These are phyloP conservation scores for Scaptomyza pallida DNA, from an alignment of 1,140 invertebrate genomes.

Conservation along the genomic window DNA sequence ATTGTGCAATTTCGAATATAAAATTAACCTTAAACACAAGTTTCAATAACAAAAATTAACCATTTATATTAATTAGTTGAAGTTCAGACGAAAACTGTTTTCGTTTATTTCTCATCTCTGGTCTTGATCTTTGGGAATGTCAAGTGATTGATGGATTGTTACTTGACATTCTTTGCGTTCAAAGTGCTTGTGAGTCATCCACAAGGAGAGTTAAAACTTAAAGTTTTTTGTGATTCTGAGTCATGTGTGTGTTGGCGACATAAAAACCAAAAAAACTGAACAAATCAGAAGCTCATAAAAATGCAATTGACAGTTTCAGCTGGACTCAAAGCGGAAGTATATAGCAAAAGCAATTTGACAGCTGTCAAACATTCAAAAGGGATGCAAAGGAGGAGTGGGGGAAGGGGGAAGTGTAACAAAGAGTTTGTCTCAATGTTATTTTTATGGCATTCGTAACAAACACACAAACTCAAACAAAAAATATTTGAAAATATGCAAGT, in stretches of 20 bases:
- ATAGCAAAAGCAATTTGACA: slow-evolving; percentile 42
- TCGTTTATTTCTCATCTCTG: too few species aligned
- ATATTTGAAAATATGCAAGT: slow-evolving; percentile 29
- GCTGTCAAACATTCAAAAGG: slow-evolving; percentile 33
- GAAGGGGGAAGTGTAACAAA: not conserved
- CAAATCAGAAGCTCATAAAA: slow-evolving; percentile 61
- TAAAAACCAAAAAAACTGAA: slow-evolving; percentile 19
- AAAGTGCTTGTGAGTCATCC: slow-evolving; percentile 47
- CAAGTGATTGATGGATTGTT: slow-evolving; percentile 66
- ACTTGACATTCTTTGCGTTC: slow-evolving; percentile 20
- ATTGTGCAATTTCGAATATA: slow-evolving; percentile 42
- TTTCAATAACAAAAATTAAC: slow-evolving; percentile 36
- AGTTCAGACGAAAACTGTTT: slow-evolving; percentile 11
- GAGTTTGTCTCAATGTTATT: not conserved
- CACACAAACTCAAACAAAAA: too few species aligned
- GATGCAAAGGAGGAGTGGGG: not conserved
- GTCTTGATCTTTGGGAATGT: slow-evolving; percentile 23
- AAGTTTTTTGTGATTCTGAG: slow-evolving; percentile 42
- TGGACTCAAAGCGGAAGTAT: slow-evolving; percentile 39
- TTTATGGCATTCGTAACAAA: slow-evolving; percentile 40
- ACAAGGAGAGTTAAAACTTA: not conserved
- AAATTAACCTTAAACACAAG: slow-evolving; percentile 20
- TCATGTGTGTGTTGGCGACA: slow-evolving; percentile 34
- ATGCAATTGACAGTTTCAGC: slow-evolving; percentile 58
- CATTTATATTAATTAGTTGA: slow-evolving; percentile 71